Conservation (phyloP, 2,113 vertebrate genomes). For the Phylloscopus trochiloides region DNA sequence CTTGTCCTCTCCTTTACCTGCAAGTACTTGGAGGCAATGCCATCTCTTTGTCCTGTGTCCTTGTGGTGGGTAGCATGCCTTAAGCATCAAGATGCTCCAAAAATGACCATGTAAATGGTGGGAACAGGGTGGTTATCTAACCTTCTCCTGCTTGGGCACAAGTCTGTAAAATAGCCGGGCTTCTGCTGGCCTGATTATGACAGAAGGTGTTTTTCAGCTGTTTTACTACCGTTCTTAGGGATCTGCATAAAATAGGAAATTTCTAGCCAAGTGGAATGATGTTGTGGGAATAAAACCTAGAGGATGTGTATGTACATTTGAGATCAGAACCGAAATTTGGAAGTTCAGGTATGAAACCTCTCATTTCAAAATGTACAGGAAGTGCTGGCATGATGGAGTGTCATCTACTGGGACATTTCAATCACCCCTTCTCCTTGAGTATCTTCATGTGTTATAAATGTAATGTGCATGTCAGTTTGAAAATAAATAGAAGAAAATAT, state of each 20-base stretch:
- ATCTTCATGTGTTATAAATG: background rate
- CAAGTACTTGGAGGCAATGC: background rate
- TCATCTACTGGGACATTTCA: background rate
- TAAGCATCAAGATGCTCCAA: background rate
- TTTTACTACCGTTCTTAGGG: background rate
- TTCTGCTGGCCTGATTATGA: background rate
- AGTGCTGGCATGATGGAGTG: background rate
- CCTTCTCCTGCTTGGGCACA: background rate
- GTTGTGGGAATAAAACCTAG: background rate
- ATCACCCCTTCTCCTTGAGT: background rate
- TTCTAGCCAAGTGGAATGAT: background rate
- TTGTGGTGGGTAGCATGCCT: background rate
- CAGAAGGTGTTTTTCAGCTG: conserved; percentile 1
- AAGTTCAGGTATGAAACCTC: background rate
- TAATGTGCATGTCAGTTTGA: background rate
- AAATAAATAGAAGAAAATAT: background rate
- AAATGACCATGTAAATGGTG: background rate
- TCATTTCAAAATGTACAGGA: background rate
- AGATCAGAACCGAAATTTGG: background rate
- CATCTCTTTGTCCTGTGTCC: background rate
- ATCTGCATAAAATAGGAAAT: background rate
- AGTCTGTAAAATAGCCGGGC: background rate
- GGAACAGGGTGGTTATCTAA: background rate
- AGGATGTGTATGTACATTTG: accelerated
- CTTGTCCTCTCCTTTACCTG: background rate